Percentiles rank a stretch among this genome's conserved stretches.
Evolutionary conservation across 2,888 invertebrate genomes (phyloP).

Genomic region (Poecilobothrus nobilitatus): DNA sequence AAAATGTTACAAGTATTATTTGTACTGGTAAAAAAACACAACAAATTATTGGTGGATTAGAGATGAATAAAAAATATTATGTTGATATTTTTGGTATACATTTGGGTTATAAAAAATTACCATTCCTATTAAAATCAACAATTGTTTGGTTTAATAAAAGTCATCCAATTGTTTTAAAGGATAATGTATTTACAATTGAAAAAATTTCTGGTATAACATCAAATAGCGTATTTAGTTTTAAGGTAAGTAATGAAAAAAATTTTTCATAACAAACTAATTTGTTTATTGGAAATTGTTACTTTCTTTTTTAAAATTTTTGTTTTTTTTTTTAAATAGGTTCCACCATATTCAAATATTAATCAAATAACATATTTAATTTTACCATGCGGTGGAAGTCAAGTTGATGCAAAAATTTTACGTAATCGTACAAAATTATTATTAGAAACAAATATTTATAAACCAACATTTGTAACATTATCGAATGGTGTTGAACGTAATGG

Average conservation of each 20-base stretch:
- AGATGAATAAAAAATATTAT: slow-evolving; percentile 37
- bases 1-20: slow-evolving; percentile 32
- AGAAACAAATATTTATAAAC: slow-evolving; percentile 43
- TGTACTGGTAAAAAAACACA: slow-evolving; percentile 40
- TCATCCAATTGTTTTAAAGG: slow-evolving; percentile 41
- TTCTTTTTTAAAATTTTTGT: neutral
- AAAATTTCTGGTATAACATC: slow-evolving; percentile 48
- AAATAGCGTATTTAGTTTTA: slow-evolving; percentile 49
- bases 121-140: slow-evolving; percentile 35
- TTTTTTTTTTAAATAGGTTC: slow-evolving; percentile 9
- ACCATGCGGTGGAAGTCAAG: slow-evolving; percentile 49
- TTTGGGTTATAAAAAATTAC: slow-evolving; percentile 38
- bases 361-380: slow-evolving; percentile 44
- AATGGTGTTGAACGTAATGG: slow-evolving; percentile 37
- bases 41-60: slow-evolving; percentile 35
- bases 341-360: slow-evolving; percentile 4
- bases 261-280: neutral
- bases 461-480: slow-evolving; percentile 44
- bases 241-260: slow-evolving; percentile 37
- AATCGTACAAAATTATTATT: slow-evolving; percentile 39
- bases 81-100: slow-evolving; percentile 42
- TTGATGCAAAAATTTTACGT: slow-evolving; percentile 45
- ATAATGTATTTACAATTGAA: slow-evolving; percentile 45
- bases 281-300: neutral
- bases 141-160: slow-evolving; percentile 40